Evolutionary conservation across 1,140 invertebrate species (phyloP).

Genomic region (Schlechtendalia chinensis): DNA sequence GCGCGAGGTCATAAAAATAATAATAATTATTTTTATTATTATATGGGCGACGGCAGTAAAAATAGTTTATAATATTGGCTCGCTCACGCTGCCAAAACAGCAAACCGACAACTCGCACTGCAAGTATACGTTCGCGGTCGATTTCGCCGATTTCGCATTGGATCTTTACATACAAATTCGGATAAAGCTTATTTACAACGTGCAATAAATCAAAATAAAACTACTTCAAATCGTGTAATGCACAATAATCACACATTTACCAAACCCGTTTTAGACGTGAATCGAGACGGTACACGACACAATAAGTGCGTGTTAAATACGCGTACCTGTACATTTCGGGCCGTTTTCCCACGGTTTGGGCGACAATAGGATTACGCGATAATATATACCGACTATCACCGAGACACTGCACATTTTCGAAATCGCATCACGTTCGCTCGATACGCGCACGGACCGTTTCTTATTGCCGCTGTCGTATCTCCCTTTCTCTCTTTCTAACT

Average conservation of each 20-base stretch:
- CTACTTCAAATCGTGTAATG: no score
- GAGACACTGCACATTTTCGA: constrained; percentile 37
- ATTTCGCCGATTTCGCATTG: background rate
- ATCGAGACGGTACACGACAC: no score
- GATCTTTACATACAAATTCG: no score
- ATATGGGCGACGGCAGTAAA: background rate
- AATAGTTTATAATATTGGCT: constrained; percentile 18
- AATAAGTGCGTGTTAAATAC: no score
- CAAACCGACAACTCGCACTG: background rate
- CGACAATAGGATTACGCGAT: constrained; percentile 33
- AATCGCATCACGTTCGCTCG: constrained; percentile 41
- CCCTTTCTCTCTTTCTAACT: background rate
- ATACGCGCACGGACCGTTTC: background rate
- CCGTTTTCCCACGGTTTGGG: constrained; percentile 39
- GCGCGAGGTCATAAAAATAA: constrained; percentile 3
- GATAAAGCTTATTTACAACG: no score
- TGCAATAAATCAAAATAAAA: no score
- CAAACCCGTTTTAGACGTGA: no score
- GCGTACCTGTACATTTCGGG: background rate
- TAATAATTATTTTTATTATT: no score
- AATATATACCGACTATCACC: background rate
- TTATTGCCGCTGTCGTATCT: background rate
- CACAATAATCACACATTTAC: no score
- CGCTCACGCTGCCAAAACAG: background rate
- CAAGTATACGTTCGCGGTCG: background rate